These are phyloP conservation scores for Coryphaenoides rupestris DNA, from an alignment of 2,113 vertebrate genomes.

Conservation along the genomic window DNA sequence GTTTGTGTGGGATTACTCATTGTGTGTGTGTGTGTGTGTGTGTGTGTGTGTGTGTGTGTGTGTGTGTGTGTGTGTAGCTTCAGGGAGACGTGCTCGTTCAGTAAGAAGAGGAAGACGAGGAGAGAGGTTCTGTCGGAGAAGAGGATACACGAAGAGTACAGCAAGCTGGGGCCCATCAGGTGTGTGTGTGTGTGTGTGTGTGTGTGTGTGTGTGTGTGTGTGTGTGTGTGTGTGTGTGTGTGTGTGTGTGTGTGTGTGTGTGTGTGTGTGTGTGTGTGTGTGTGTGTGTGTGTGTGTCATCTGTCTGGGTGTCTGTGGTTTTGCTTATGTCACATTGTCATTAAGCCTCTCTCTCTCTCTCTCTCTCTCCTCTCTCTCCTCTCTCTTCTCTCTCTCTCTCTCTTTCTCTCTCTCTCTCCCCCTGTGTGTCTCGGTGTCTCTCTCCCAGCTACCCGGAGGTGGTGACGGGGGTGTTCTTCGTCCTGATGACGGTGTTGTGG, in stretches of 20 bases:
- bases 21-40: not conserved
- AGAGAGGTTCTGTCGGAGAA: conserved; percentile 89
- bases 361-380: too few species aligned
- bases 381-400: too few species aligned
- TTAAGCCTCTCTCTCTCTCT: too few species aligned
- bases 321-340: too few species aligned
- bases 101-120: conserved; percentile 93
- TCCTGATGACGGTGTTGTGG: conserved; percentile 96
- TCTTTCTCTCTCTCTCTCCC: not conserved
- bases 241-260: not conserved
- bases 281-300: not conserved
- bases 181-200: conserved; percentile 32
- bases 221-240: conserved; percentile 1
- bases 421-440: not conserved
- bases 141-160: conserved; percentile 92
- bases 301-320: too few species aligned
- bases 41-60: not conserved
- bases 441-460: conserved; percentile 88
- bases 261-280: too few species aligned
- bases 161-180: conserved; percentile 90
- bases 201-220: conserved; percentile 1
- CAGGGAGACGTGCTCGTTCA: conserved; percentile 93
- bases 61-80: conserved; percentile 72
- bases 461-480: conserved; percentile 93
- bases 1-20: not conserved